phyloP scores from a whole-genome alignment of 2,888 invertebrate species.

The Noctua fimbriata region DNA sequence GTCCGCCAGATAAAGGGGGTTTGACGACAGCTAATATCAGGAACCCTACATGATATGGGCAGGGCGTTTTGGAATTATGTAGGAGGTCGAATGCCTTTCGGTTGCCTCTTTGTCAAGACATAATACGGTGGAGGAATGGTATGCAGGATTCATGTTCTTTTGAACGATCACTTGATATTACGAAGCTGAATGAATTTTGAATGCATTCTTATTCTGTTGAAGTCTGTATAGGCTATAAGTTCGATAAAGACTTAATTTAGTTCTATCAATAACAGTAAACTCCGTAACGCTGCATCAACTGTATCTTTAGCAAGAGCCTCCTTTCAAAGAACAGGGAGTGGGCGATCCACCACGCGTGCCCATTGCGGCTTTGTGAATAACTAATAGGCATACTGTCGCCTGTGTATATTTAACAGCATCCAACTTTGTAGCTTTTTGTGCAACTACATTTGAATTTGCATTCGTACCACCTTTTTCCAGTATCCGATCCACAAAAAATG shows the following conservation, averaged over 20 bases:
- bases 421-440: conserved; percentile 10
- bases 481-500: background rate
- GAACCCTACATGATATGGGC: conserved; percentile 44
- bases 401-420: background rate
- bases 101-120: conserved; percentile 47
- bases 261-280: background rate
- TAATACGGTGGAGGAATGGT: conserved; percentile 31
- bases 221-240: background rate
- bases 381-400: background rate
- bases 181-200: background rate
- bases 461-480: conserved; percentile 34
- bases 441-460: conserved; percentile 12
- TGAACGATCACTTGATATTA: conserved; percentile 35
- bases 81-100: conserved; percentile 51
- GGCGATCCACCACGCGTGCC: background rate
- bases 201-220: background rate
- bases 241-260: background rate
- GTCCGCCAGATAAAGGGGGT: conserved; percentile 58
- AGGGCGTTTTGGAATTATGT: conserved; percentile 58
- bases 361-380: background rate
- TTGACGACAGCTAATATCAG: conserved; percentile 61
- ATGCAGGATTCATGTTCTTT: conserved; percentile 44
- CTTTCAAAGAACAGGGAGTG: background rate
- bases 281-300: background rate
- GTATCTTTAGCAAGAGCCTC: background rate